Evolutionary conservation across 2,888 invertebrate species (phyloP).

Genomic region (Orchesellides sinensis): DNA sequence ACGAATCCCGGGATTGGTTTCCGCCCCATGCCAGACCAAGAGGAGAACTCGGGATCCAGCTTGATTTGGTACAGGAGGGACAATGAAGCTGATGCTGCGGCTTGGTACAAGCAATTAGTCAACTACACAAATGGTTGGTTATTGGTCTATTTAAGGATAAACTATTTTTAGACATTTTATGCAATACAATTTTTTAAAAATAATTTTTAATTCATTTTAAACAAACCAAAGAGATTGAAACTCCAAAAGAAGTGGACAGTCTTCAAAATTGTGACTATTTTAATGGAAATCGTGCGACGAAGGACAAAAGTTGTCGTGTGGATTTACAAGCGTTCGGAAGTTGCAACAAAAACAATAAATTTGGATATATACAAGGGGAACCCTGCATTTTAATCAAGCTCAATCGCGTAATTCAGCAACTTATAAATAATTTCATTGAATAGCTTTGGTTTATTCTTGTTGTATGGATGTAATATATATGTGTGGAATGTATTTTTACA

Average conservation of each 20-base stretch:
- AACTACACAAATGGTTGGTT: constrained; percentile 86
- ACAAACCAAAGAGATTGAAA: constrained; percentile 36
- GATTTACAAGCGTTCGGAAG: constrained; percentile 85
- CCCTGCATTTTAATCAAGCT: constrained; percentile 98
- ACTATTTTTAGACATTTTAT: too few relatives aligned
- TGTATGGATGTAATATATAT: constrained; percentile 5
- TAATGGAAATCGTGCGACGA: constrained; percentile 80
- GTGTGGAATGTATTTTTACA: constrained; percentile 77
- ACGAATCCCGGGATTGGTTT: constrained; percentile 96
- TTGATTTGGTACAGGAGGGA: constrained; percentile 95
- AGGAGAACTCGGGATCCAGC: constrained; percentile 95
- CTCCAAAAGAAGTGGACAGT: constrained; percentile 16
- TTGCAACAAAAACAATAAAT: constrained; percentile 87
- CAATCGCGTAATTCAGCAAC: constrained; percentile 91
- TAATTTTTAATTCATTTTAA: too few relatives aligned
- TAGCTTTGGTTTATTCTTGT: neutral
- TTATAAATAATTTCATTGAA: neutral
- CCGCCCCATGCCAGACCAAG: constrained; percentile 91
- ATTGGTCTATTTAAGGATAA: neutral
- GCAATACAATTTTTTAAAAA: too few relatives aligned
- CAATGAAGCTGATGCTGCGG: constrained; percentile 86
- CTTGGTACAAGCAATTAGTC: constrained; percentile 88
- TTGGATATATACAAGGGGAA: constrained; percentile 89
- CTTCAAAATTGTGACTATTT: constrained; percentile 81
- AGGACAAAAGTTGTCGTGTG: constrained; percentile 87